Conservation (phyloP, 2,113 vertebrate species). For the Ramphastos sulfuratus region DNA sequence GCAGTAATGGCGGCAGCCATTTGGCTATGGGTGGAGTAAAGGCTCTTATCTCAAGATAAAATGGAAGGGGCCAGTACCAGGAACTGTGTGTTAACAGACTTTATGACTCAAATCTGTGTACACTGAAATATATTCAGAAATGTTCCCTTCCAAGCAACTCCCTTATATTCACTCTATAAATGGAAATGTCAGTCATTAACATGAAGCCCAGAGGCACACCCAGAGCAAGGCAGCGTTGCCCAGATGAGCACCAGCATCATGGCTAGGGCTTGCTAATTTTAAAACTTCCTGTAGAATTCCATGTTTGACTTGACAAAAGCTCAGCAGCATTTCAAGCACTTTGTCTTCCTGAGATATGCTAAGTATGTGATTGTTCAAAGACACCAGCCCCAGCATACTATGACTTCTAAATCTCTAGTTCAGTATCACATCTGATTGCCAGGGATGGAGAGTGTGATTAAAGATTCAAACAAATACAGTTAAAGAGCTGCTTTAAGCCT, state of each 20-base stretch:
- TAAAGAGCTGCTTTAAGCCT: background rate
- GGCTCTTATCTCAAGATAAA: conserved; percentile 50
- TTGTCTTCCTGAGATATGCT: background rate
- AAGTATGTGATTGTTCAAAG: background rate
- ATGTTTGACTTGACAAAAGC: background rate
- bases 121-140: background rate
- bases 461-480: background rate
- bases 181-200: background rate
- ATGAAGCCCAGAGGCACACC: background rate
- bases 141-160: conserved; percentile 26
- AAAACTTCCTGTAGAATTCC: background rate
- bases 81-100: conserved; percentile 32
- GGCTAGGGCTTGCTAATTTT: background rate
- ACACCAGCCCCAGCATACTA: background rate
- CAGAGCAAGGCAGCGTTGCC: background rate
- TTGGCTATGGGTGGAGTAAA: conserved; percentile 9
- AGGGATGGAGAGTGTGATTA: background rate
- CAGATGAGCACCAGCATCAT: background rate
- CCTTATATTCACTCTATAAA: conserved; percentile 20
- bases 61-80: conserved; percentile 35
- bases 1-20: background rate
- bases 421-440: background rate
- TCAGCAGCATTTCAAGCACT: background rate
- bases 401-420: background rate
- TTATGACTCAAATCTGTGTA: conserved; percentile 52